Base-by-base conservation (phyloP, 2,113 vertebrate species). In the Ceyx margarethae region DNA sequence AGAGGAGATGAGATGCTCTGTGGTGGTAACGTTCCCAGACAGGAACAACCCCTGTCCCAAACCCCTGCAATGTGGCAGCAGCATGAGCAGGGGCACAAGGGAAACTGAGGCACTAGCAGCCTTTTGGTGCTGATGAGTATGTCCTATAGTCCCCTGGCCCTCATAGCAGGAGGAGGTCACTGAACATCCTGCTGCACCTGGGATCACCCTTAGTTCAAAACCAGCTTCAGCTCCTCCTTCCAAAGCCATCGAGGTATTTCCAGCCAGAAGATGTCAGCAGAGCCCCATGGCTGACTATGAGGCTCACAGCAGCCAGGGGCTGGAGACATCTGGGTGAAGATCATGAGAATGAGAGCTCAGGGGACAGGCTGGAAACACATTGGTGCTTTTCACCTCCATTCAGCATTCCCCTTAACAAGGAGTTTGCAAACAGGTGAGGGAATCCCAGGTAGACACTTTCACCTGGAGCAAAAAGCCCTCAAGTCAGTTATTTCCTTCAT, bases 231-330 rank as follows among this genome's bases (percentile, higher is more conserved):
- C 23, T 35, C 53, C 12, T 37, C 28, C 9, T 56, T 46, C 48
- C 0, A 1, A 35, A 84, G 43, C 43, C 72, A 29, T 15, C 8
- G 3, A 23, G 10, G 0, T 7, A 1, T 31, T 68, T 33, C 40
- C 35, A 77, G 33, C 83, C 89, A 83, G 86, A 19, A 93, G 93
- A 35, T 86, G 95, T 90, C 91, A 92, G 87, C 93, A 90, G 42
- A 81, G 42, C 22, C 72, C 42, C 12, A 4, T 0, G 1, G 31
- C 0, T 6, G 62, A 50, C 14, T 1, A 0, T 3, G 53, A 72
- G 5, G 22, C 8, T 74, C 18, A 19, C 14, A 11, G 53, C 11
- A 26, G 11, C 21, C 50, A 13, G 50, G 28, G 13, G 28, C 5
- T 31, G 64, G 58, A 23, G 50, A 45, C 3, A 15, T 13, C 13